Evolutionary conservation across 2,797 vertebrate genomes (phyloP).

Genomic region (Cyprinella venusta): DNA sequence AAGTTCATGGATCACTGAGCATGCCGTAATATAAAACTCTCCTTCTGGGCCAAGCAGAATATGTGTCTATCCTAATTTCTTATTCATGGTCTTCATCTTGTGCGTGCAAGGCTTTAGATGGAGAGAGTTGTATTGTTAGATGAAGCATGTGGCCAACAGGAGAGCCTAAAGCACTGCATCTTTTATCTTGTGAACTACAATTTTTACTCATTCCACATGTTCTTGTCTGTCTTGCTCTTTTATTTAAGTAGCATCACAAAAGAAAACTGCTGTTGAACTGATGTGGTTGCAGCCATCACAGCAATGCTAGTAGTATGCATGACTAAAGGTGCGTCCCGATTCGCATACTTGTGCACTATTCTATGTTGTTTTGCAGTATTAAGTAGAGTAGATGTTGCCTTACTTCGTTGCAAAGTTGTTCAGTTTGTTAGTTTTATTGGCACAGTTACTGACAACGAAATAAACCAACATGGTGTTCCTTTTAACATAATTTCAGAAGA

Average conservation of each 20-base stretch:
- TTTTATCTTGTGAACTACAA: not conserved
- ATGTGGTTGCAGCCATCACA: not conserved
- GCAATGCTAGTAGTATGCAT: not conserved
- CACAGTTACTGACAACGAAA: not conserved
- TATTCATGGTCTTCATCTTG: constrained; percentile 11
- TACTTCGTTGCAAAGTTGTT: not conserved
- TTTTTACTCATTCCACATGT: not conserved
- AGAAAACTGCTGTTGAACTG: not conserved
- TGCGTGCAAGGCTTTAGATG: not conserved
- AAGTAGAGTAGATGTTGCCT: not conserved
- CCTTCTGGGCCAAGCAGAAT: constrained; percentile 11
- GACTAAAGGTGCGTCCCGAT: not conserved
- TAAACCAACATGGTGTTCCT: not conserved
- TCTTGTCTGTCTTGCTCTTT: not conserved
- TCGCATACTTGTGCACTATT: not conserved
- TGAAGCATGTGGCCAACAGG: not conserved
- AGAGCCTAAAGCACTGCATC: not conserved
- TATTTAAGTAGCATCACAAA: not conserved
- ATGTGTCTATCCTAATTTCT: constrained; percentile 14
- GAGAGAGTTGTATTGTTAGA: constrained; percentile 11
- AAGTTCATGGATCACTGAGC: constrained; percentile 35
- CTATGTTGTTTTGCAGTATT: not conserved
- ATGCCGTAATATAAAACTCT: constrained; percentile 30
- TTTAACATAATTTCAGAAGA: not conserved
- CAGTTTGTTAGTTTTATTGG: not conserved